These are phyloP conservation scores for Melangyna quadrimaculata DNA, from an alignment of 2,888 invertebrate genomes.

Conservation along the genomic window DNA sequence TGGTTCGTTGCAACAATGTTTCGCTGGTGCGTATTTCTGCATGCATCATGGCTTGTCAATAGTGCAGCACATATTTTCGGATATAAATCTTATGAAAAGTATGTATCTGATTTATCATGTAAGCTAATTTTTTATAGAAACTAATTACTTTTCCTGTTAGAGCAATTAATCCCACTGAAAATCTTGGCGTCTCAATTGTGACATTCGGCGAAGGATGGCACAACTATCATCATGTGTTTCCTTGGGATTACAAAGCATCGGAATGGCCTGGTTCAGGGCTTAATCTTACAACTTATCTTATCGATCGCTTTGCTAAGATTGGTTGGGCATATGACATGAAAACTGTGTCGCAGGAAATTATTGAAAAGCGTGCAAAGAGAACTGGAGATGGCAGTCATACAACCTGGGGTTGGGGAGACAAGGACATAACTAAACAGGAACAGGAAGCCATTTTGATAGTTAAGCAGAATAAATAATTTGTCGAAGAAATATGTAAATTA, in stretches of 20 bases:
- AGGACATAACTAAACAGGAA: constrained; percentile 84
- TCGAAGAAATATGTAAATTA: too few relatives aligned
- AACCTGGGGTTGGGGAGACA: constrained; percentile 91
- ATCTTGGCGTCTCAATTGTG: constrained; percentile 84
- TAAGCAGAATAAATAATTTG: constrained; percentile 77
- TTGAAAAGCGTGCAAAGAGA: constrained; percentile 86
- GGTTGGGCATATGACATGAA: constrained; percentile 95
- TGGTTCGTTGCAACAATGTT: constrained; percentile 87
- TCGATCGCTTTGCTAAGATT: constrained; percentile 90
- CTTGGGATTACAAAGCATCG: constrained; percentile 92
- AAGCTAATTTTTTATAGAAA: too few relatives aligned
- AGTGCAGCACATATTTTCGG: constrained; percentile 93
- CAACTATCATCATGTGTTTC: constrained; percentile 92
- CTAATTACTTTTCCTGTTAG: too few relatives aligned
- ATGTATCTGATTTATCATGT: too few relatives aligned
- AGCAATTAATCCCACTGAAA: constrained; percentile 86
- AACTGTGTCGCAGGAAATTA: constrained; percentile 87
- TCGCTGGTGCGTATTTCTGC: constrained; percentile 90
- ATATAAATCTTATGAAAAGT: constrained; percentile 88
- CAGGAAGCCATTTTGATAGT: constrained; percentile 83
- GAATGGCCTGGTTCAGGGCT: constrained; percentile 84
- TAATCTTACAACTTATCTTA: constrained; percentile 89
- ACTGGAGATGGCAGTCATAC: constrained; percentile 89
- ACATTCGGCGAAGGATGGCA: constrained; percentile 90
- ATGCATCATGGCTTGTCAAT: constrained; percentile 95